Conservation (phyloP, 2,113 vertebrate genomes). For the Parotia lawesii region DNA sequence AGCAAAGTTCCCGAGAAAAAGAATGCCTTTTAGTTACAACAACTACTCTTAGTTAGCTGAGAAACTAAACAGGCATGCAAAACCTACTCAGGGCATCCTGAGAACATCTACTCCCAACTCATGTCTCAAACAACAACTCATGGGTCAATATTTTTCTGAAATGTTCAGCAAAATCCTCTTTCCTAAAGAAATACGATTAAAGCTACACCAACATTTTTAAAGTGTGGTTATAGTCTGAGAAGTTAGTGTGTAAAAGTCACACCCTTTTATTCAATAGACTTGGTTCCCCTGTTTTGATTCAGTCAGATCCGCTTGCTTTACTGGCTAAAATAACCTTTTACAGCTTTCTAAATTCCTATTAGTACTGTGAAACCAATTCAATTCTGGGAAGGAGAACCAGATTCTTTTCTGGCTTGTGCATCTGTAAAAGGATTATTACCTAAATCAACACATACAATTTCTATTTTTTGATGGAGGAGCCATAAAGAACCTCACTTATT, state of each 20-base stretch:
- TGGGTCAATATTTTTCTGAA: background rate
- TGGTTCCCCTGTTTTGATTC: constrained; percentile 16
- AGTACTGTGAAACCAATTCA: constrained; percentile 43
- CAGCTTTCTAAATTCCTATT: constrained; percentile 50
- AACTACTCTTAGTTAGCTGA: background rate
- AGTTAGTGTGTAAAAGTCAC: constrained; percentile 45
- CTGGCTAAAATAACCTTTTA: constrained; percentile 54
- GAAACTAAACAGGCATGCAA: background rate
- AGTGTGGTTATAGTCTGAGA: constrained; percentile 31
- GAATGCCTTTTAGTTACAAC: background rate
- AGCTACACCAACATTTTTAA: constrained; percentile 9
- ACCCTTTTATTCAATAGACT: constrained; percentile 41
- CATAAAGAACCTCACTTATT: background rate
- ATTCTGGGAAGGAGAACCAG: constrained; percentile 26
- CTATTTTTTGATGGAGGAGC: background rate
- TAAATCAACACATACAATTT: background rate
- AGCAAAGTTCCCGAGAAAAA: background rate
- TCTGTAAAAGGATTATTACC: constrained; percentile 26
- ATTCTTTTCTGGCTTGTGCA: constrained; percentile 22
- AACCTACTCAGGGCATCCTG: background rate
- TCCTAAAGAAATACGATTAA: constrained; percentile 12
- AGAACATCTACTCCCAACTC: background rate
- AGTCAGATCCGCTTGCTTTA: constrained; percentile 6
- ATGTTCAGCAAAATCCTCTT: background rate
- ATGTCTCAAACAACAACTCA: background rate